Evolutionary conservation across 2,113 vertebrate species (phyloP), one percentile per base, ranked within the genome.

Genomic region (Lepisosteus osseus): DNA sequence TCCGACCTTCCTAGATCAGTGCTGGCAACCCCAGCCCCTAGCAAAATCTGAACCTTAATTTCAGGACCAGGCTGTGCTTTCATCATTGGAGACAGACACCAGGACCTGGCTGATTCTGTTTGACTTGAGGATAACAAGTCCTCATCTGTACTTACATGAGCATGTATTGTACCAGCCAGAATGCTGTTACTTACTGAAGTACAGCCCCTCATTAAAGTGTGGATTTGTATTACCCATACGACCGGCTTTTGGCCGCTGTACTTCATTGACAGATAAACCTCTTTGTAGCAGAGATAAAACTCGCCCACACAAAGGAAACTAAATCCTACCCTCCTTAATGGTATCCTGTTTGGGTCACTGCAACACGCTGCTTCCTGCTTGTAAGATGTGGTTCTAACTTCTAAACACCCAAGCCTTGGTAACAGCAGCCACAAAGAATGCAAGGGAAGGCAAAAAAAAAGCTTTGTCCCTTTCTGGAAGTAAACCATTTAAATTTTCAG

Each of bases 321-420:
- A 13, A 7, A 41, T 9, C 8, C 40, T 13, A 8, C 4, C 29
- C 3, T 42, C 8, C 40, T 42, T 42, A 42, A 13, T 42, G 41
- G 62, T 8, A 43, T 65, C 62, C 62, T 65, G 62, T 65, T 65
- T 65, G 44, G 62, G 62, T 65, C 40, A 43, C 6, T 65, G 44
- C 62, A 65, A 42, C 62, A 43, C 40, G 3, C 62, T 65, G 62
- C 62, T 65, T 65, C 62, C 62, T 65, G 62, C 40, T 65, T 29
- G 29, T 42, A 42, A 65, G 62, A 65, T 43, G 40, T 13, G 61
- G 61, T 41, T 41, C 61, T n/a, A 63, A 5, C 29, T 17, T 41
- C 14, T 29, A 65, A 42, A 42, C 9, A 42, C 4, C 44, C 6
- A 12, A 12, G 62, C 41, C 62, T 42, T 29, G 29, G 29, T 29